These are phyloP conservation scores for Seira musarum DNA, from an alignment of 2,888 invertebrate genomes.

Conservation along the genomic window DNA sequence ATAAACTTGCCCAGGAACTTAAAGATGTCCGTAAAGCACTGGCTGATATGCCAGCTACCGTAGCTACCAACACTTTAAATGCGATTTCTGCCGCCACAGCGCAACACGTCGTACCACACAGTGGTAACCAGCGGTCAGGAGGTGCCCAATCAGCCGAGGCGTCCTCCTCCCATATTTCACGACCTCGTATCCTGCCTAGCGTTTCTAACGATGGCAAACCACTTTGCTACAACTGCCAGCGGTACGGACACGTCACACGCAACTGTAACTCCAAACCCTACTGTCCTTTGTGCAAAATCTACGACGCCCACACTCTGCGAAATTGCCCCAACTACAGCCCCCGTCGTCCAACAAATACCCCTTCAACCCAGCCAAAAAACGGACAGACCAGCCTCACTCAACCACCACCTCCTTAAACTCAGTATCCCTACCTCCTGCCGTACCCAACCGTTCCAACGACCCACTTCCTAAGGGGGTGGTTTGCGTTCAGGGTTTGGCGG, in stretches of 20 bases:
- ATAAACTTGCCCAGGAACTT: not conserved
- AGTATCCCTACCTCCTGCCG: too few species aligned
- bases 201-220: not conserved
- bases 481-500: too few species aligned
- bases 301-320: not conserved
- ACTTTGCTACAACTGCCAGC: slow-evolving; percentile 30
- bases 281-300: not conserved
- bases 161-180: not conserved
- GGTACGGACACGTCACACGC: not conserved
- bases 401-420: too few species aligned
- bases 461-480: too few species aligned
- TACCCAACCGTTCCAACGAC: too few species aligned
- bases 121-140: not conserved
- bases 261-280: not conserved
- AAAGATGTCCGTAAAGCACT: not conserved
- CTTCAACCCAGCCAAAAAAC: too few species aligned
- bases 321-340: not conserved
- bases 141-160: too few species aligned
- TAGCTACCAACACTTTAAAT: not conserved
- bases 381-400: too few species aligned
- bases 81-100: not conserved
- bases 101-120: not conserved
- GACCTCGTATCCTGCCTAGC: not conserved
- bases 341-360: too few species aligned
- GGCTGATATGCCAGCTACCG: not conserved